phyloP scores from a whole-genome alignment of 2,888 invertebrate genomes.

The Tetramorium bicarinatum region DNA sequence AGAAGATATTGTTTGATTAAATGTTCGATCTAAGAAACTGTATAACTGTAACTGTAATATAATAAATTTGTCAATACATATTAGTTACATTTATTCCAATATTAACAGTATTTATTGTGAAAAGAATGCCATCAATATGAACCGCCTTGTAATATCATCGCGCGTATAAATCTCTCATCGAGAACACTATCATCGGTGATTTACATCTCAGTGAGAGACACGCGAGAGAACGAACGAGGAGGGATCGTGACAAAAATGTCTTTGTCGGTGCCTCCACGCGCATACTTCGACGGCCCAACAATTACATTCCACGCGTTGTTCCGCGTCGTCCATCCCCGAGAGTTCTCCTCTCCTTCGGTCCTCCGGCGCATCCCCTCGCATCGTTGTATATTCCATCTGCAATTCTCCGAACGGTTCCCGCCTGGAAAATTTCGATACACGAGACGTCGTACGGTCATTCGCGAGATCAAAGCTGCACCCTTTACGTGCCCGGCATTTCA shows the following conservation, averaged over 20 bases:
- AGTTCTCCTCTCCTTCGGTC: conserved; percentile 54
- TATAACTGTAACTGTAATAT: neutral
- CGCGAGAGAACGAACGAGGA: conserved; percentile 25
- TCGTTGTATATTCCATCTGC: conserved; percentile 62
- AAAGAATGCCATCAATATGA: neutral
- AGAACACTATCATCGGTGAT: conserved; percentile 28
- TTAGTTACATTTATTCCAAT: neutral
- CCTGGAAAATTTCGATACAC: conserved; percentile 79
- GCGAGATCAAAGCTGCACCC: conserved; percentile 79
- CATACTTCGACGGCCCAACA: conserved; percentile 76
- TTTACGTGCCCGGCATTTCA: conserved; percentile 72
- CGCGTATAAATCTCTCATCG: conserved; percentile 20
- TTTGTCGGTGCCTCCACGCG: conserved; percentile 74
- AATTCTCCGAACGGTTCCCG: conserved; percentile 64
- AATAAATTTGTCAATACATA: too few relatives aligned
- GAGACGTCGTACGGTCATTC: conserved; percentile 79
- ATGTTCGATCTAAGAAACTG: neutral
- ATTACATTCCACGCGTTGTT: conserved; percentile 80
- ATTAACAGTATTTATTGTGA: neutral
- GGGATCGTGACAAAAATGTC: conserved; percentile 67
- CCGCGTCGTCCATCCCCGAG: conserved; percentile 71
- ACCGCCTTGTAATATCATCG: neutral
- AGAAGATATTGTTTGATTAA: neutral
- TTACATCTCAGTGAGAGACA: conserved; percentile 48
- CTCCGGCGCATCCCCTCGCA: conserved; percentile 46